A percentile compares a stretch with the other conserved stretches of the same genome.
Conservation (phyloP, 1,140 invertebrate species). For the Pollicipes pollicipes region DNA sequence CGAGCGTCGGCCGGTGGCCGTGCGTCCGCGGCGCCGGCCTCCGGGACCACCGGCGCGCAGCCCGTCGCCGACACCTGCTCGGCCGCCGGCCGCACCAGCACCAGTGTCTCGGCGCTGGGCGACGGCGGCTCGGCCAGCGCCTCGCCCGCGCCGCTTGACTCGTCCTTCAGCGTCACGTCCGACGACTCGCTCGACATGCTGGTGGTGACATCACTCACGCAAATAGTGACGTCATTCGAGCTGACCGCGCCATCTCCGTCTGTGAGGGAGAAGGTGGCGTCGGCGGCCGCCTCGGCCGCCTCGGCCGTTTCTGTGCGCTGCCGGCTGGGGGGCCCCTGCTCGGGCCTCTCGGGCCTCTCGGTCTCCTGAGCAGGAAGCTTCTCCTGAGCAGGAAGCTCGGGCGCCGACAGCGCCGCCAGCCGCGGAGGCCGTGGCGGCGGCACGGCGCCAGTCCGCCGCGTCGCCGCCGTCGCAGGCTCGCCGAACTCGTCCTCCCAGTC, state of each 20-base stretch:
- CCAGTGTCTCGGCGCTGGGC: neutral
- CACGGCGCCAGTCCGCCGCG: no score
- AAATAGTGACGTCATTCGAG: neutral
- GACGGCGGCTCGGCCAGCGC: neutral
- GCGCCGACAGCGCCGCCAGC: no score
- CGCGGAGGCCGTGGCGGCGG: no score
- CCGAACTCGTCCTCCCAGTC: constrained; percentile 11
- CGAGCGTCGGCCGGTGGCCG: no score
- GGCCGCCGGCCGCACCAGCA: neutral
- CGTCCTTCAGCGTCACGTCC: neutral
- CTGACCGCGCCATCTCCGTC: neutral
- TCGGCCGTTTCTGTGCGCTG: no score
- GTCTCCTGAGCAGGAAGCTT: no score
- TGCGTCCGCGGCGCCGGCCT: no score
- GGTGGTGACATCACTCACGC: neutral
- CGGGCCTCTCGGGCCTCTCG: no score
- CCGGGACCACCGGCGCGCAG: neutral
- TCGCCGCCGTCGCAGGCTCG: constrained; percentile 17
- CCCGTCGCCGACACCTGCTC: neutral
- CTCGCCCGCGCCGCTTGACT: neutral
- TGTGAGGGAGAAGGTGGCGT: no score
- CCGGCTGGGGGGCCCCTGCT: no score
- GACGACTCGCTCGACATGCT: neutral
- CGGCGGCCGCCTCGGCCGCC: no score
- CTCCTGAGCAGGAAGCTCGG: no score